Evolutionary conservation across 2,113 vertebrate genomes (phyloP).

Genomic region (Microtus richardsoni): DNA sequence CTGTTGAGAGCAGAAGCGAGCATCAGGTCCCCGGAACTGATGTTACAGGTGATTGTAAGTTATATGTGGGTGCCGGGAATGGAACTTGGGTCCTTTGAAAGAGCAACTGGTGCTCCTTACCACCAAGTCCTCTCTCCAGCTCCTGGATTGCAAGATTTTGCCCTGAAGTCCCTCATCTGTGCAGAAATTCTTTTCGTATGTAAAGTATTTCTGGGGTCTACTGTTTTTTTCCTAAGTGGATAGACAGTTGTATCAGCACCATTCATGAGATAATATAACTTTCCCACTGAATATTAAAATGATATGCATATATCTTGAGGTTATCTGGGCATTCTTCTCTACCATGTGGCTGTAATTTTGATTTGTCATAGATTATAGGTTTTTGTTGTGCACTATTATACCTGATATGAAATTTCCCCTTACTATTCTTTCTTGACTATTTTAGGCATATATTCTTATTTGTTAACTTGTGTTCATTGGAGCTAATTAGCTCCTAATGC

Average conservation of each 20-base stretch:
- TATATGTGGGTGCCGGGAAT: not conserved
- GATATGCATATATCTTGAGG: not conserved
- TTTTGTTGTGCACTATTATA: conserved; percentile 18
- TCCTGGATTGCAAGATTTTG: too few species aligned
- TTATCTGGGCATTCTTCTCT: not conserved
- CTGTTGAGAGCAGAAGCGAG: not conserved
- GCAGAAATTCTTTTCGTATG: not conserved
- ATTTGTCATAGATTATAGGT: not conserved
- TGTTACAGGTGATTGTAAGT: not conserved
- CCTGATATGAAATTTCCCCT: not conserved
- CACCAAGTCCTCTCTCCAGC: not conserved
- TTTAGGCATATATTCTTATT: conserved; percentile 37
- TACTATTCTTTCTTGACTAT: not conserved
- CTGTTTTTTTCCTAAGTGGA: not conserved
- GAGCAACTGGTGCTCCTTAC: not conserved
- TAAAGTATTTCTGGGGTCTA: not conserved
- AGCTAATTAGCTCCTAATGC: conserved; percentile 30
- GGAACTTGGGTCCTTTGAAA: not conserved
- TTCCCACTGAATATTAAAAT: not conserved
- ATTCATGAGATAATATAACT: not conserved
- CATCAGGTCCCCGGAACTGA: not conserved
- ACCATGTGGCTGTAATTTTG: not conserved
- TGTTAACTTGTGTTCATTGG: conserved; percentile 25
- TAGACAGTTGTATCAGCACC: not conserved
- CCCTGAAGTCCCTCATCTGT: conserved; percentile 15